These are phyloP conservation scores for Platycercus adscitus DNA, from an alignment of 2,113 vertebrate species.

Conservation along the genomic window DNA sequence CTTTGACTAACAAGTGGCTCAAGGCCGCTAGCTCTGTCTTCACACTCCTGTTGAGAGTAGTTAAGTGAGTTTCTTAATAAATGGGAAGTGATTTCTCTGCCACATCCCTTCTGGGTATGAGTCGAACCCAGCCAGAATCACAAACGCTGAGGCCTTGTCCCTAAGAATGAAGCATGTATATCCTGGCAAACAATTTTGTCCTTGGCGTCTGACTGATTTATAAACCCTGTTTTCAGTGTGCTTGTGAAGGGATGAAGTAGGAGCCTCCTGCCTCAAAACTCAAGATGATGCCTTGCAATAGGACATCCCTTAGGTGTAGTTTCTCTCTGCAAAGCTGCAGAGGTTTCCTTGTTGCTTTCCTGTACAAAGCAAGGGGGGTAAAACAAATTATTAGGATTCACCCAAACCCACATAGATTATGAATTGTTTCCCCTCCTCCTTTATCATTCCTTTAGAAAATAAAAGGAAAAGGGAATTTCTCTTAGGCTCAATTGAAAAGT, in stretches of 20 bases:
- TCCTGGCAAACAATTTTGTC: not conserved
- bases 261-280: not conserved
- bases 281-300: not conserved
- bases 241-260: not conserved
- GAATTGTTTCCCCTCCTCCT: not conserved
- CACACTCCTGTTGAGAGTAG: not conserved
- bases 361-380: not conserved
- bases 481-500: not conserved
- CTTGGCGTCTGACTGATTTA: slow-evolving; percentile 25
- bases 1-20: slow-evolving; percentile 14
- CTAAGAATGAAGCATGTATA: not conserved
- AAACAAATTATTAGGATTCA: not conserved
- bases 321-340: not conserved
- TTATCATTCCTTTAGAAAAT: not conserved
- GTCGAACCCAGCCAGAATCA: not conserved
- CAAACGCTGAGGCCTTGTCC: not conserved
- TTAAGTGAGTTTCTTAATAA: not conserved
- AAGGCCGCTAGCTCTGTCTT: not conserved
- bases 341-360: not conserved
- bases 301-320: not conserved
- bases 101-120: not conserved
- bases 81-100: slow-evolving; percentile 25
- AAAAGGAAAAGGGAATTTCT: not conserved
- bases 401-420: not conserved
- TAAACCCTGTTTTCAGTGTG: not conserved